Evolutionary conservation across 2,113 vertebrate species (phyloP).

Genomic region (Onychostoma macrolepis): DNA sequence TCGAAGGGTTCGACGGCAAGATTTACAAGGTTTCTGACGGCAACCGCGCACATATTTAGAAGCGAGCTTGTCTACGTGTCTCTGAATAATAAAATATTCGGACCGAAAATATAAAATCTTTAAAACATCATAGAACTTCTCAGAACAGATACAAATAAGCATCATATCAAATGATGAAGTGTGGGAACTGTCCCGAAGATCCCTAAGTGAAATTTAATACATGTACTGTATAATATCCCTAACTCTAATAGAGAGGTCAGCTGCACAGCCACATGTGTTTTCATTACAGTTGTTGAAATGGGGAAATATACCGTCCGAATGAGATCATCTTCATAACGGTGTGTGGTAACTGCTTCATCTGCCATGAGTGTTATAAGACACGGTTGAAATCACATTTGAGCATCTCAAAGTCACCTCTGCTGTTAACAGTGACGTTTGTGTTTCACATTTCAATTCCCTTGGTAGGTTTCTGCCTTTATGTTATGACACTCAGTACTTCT

Average conservation of each 20-base stretch:
- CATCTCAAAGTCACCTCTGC: background rate
- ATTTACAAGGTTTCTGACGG: constrained; percentile 55
- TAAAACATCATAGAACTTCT: constrained; percentile 56
- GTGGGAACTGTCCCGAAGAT: constrained; percentile 3
- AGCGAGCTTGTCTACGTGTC: constrained; percentile 53
- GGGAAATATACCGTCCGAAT: background rate
- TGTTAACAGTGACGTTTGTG: background rate
- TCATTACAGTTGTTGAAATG: background rate
- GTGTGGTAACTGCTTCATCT: background rate
- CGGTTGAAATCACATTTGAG: background rate
- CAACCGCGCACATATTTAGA: constrained; percentile 19
- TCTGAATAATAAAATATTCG: constrained; percentile 38
- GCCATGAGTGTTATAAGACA: background rate
- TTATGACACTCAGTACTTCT: constrained; percentile 14
- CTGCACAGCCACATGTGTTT: constrained; percentile 17
- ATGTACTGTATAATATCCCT: constrained; percentile 4
- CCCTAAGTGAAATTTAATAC: background rate
- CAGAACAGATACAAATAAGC: constrained; percentile 38
- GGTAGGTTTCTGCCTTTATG: background rate
- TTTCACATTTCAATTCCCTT: background rate
- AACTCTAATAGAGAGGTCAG: constrained; percentile 29
- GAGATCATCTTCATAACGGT: background rate
- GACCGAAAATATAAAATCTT: constrained; percentile 50
- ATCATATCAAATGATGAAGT: constrained; percentile 42
- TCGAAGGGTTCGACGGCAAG: constrained; percentile 28